These are phyloP conservation scores for Chionomys nivalis DNA, from an alignment of 2,113 vertebrate genomes.

Conservation along the genomic window DNA sequence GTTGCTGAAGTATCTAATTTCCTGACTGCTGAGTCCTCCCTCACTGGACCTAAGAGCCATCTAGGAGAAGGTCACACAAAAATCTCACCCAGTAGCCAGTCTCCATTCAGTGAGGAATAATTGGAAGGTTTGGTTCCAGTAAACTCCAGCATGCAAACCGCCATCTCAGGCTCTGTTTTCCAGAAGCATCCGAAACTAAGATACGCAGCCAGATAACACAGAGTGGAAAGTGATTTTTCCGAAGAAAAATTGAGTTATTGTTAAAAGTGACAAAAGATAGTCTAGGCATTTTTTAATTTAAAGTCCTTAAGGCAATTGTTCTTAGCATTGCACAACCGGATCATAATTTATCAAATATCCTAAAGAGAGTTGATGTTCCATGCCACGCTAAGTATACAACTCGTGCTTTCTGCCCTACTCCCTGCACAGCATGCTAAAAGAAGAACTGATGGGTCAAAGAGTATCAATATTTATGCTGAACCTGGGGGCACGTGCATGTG, in stretches of 20 bases:
- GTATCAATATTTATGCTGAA: not conserved
- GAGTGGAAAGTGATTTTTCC: not conserved
- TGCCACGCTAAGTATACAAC: not conserved
- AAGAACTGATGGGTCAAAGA: not conserved
- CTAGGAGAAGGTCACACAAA: not conserved
- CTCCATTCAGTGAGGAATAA: not conserved
- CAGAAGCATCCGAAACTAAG: not conserved
- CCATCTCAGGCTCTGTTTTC: not conserved
- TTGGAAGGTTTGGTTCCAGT: not conserved
- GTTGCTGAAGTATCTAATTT: not conserved
- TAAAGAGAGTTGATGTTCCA: not conserved
- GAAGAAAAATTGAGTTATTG: not conserved
- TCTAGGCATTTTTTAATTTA: not conserved
- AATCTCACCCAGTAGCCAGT: not conserved
- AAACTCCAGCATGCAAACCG: not conserved
- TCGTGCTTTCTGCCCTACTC: not conserved
- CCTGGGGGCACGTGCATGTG: not conserved
- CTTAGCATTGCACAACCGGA: not conserved
- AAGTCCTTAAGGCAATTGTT: not conserved
- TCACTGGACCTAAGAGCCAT: not conserved
- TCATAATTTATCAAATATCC: not conserved
- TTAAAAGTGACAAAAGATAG: not conserved
- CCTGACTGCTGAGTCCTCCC: not conserved
- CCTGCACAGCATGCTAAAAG: not conserved
- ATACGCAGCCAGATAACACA: not conserved